Evolutionary conservation across 1,140 invertebrate genomes (phyloP).

Genomic region (Pogonomyrmex californicus): DNA sequence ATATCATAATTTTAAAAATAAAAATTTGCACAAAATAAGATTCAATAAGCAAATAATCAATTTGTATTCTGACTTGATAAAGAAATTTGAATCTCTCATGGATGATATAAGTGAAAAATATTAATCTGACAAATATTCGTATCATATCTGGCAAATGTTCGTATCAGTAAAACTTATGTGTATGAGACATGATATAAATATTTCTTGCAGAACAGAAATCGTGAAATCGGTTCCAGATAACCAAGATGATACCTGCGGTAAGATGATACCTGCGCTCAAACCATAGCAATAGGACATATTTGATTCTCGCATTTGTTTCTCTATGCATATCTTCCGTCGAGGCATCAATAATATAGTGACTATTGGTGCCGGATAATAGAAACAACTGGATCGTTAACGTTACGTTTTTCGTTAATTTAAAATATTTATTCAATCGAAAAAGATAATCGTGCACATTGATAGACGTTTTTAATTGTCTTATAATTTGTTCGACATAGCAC

Average conservation of each 20-base stretch:
- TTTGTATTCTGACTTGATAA: neutral
- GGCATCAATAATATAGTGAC: neutral
- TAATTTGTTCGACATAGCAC: no score
- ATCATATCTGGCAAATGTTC: no score
- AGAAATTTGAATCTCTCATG: neutral
- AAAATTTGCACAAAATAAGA: neutral
- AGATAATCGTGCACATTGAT: constrained; percentile 15
- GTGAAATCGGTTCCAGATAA: constrained; percentile 7
- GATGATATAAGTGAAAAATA: neutral
- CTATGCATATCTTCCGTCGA: constrained; percentile 22
- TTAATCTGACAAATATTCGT: neutral
- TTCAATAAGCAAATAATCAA: neutral
- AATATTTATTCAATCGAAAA: constrained; percentile 39
- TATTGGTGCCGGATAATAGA: constrained; percentile 5
- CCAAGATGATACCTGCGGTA: neutral
- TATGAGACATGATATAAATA: constrained; percentile 22
- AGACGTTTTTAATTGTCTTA: neutral
- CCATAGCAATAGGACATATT: constrained; percentile 37
- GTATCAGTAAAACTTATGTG: neutral
- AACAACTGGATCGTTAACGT: constrained; percentile 61
- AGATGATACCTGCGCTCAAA: constrained; percentile 38
- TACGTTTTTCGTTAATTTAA: constrained; percentile 67
- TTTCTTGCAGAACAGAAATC: neutral
- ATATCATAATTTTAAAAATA: neutral
- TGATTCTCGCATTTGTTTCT: constrained; percentile 30